Percentiles rank a stretch among this genome's conserved stretches.
Conservation (phyloP, 2,888 invertebrate genomes). For the Erebia aethiops region DNA sequence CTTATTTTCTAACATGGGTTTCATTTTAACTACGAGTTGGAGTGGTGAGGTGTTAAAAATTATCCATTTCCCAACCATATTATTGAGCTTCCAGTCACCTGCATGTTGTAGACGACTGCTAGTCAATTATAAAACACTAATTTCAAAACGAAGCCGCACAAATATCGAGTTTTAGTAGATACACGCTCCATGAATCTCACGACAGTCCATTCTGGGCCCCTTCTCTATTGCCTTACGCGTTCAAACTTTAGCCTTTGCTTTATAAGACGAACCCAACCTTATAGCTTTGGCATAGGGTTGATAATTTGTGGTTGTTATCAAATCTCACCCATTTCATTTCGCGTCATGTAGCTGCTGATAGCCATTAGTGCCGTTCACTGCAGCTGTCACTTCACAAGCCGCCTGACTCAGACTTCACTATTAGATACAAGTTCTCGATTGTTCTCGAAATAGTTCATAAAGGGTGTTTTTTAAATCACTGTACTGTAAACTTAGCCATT, state of each 20-base stretch:
- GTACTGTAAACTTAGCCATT: no score
- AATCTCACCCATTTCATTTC: conserved; percentile 45
- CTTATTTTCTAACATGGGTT: no score
- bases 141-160: conserved; percentile 21
- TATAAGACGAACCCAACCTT: conserved; percentile 29
- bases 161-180: conserved; percentile 33
- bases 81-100: no score
- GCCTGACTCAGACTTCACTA: conserved; percentile 42
- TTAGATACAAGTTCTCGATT: conserved; percentile 35
- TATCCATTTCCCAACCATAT: no score
- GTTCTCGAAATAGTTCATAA: conserved; percentile 1
- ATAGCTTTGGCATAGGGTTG: conserved; percentile 38
- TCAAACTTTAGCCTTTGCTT: conserved; percentile 17
- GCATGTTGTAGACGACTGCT: not conserved
- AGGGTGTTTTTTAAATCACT: not conserved
- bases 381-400: conserved; percentile 68
- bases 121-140: not conserved
- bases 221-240: conserved; percentile 34
- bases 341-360: conserved; percentile 48
- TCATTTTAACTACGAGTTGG: no score
- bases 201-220: conserved; percentile 39
- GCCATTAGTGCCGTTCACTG: conserved; percentile 57
- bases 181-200: conserved; percentile 35
- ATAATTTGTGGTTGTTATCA: conserved; percentile 32
- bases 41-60: no score